Evolutionary conservation across 2,113 vertebrate species (phyloP), one percentile per base, ranked within the genome.

Genomic region (Lucifuga dentata): DNA sequence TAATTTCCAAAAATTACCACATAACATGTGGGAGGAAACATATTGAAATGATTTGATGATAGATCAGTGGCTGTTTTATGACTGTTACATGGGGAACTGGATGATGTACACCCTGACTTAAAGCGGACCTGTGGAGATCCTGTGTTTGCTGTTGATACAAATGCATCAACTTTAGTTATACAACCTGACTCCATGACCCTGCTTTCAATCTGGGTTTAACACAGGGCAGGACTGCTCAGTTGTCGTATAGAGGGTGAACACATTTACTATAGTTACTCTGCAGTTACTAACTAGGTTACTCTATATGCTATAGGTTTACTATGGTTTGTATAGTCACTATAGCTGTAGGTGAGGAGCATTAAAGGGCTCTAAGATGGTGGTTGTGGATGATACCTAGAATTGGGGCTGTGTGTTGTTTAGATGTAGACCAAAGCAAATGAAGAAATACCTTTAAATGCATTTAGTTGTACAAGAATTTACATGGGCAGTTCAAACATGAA

Each of bases 121-220:
- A n/a, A n/a, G 7, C 8, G 17, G 33, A 52, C 36, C 35, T 1
- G 1, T n/a, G 8, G 35, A 65, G 16, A n/a, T 53, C 20, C 43
- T 56, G 15, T 52, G 15, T 52, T 73, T 63, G 51, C 48, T 56
- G 36, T 45, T 45, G 41, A 62, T 48, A 51, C 24, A 73, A 68
- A 67, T 3, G 6, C 26, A 11, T 60, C 20, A 63, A 16, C n/a
- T 41, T 32, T 15, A 0, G 19, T 57, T 61, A 50, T 53, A 19
- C 26, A 32, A 49, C 16, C 19, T 43, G 19, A 19, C 11, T 35
- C 21, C 13, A 61, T 44, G 40, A 21, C 24, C n/a, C 23, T 5
- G 11, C 13, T 43, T 11, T 35, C 50, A 19, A 57, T 29, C 55
- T 46, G 5, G n/a, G 32, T 1, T 43, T 48, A 33, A n/a, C 19